These are phyloP conservation scores for Tinamus guttatus DNA, from an alignment of 2,113 vertebrate species.

Conservation along the genomic window DNA sequence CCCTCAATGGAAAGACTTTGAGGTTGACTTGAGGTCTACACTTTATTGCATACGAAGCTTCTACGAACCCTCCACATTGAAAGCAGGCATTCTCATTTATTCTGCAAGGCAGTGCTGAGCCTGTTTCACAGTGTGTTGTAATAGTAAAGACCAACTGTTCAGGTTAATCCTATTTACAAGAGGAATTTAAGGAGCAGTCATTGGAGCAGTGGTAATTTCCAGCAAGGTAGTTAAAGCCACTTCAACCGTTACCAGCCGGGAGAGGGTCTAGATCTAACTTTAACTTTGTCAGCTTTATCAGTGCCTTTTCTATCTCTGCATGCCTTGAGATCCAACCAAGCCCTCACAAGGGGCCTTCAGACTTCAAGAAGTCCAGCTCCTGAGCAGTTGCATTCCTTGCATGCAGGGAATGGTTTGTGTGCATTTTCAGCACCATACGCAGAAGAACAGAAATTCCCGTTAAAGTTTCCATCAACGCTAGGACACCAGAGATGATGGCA, in stretches of 20 bases:
- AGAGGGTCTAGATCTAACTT: not conserved
- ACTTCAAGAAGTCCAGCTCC: not conserved
- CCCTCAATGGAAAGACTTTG: not conserved
- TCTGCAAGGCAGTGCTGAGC: not conserved
- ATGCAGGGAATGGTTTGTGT: not conserved
- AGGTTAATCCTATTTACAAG: not conserved
- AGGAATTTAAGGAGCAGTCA: not conserved
- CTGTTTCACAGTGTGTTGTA: not conserved
- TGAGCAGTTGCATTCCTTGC: not conserved
- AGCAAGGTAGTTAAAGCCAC: not conserved
- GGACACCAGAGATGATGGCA: not conserved
- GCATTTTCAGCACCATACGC: not conserved
- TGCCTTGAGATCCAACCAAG: not conserved
- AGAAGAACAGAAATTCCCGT: not conserved
- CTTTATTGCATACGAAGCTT: not conserved
- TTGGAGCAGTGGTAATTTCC: not conserved
- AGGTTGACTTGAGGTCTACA: not conserved
- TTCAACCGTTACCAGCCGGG: not conserved
- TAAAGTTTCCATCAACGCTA: not conserved
- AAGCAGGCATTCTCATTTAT: not conserved
- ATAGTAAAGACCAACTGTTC: not conserved
- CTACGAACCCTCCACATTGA: not conserved
- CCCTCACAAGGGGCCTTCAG: not conserved
- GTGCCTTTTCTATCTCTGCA: not conserved
- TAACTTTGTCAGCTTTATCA: not conserved